These are phyloP conservation scores for Bradysia coprophila DNA, from an alignment of 1,140 invertebrate genomes.

Conservation along the genomic window DNA sequence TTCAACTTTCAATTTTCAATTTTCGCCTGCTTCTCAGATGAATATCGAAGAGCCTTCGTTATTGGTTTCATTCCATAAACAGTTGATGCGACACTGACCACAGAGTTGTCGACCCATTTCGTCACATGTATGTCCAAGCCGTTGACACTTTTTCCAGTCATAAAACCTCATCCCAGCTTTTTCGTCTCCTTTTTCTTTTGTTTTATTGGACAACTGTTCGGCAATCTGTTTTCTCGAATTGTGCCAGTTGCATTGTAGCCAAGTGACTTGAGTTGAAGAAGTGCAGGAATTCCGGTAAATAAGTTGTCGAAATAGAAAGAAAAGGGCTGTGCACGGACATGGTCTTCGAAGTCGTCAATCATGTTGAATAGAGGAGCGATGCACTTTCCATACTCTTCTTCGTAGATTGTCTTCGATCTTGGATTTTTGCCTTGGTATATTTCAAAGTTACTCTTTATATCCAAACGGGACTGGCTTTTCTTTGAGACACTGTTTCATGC, in stretches of 20 bases:
- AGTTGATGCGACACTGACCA: conserved; percentile 10
- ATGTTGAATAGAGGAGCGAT: conserved; percentile 8
- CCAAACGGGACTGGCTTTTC: conserved; percentile 6
- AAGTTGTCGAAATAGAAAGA: conserved; percentile 13
- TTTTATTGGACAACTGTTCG: conserved; percentile 6
- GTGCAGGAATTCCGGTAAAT: conserved; percentile 10
- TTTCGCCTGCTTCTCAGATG: neutral
- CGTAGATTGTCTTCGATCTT: conserved; percentile 5
- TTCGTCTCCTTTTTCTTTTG: conserved; percentile 6
- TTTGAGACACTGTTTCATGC: conserved; percentile 12
- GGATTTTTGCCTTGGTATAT: conserved; percentile 14
- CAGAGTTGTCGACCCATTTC: conserved; percentile 5
- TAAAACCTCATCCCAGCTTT: conserved; percentile 4
- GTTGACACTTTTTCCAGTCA: conserved; percentile 1
- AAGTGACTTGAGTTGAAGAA: conserved; percentile 7
- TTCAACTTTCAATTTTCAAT: neutral
- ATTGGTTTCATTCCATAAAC: conserved; percentile 6
- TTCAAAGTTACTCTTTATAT: conserved; percentile 6
- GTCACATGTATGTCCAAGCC: conserved; percentile 2
- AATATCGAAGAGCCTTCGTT: neutral
- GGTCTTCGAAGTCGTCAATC: conserved; percentile 8
- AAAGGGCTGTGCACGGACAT: conserved; percentile 6
- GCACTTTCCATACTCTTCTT: conserved; percentile 11
- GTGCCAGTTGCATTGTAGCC: conserved; percentile 10
- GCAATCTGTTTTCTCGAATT: conserved; percentile 9